These are phyloP conservation scores for Drosophila cyrtoloma DNA, from an alignment of 2,888 invertebrate species.

Conservation along the genomic window DNA sequence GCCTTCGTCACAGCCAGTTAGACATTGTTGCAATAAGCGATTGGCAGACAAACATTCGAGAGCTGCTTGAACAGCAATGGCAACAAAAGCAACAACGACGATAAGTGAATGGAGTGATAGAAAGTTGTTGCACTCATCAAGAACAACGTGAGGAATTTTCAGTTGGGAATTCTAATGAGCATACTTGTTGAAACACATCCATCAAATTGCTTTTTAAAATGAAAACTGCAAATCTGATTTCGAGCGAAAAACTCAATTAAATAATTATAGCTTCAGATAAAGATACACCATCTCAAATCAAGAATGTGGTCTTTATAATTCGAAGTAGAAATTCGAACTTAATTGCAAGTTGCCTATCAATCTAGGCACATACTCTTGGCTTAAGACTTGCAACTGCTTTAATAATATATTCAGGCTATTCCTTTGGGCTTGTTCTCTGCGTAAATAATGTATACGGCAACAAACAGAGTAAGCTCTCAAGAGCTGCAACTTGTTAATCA, in stretches of 20 bases:
- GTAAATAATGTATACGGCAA: background rate
- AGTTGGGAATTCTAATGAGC: constrained; percentile 47
- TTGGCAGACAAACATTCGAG: constrained; percentile 54
- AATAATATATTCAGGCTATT: background rate
- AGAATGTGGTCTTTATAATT: background rate
- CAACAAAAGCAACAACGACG: background rate
- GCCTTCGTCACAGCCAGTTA: constrained; percentile 56
- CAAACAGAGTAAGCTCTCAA: background rate
- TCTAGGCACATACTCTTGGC: background rate
- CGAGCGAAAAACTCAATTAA: constrained; percentile 1
- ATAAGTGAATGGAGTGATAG: constrained; percentile 70
- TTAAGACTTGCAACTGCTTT: background rate
- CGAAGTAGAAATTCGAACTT: background rate
- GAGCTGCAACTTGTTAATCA: background rate
- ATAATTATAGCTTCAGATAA: background rate
- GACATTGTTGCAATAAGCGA: constrained; percentile 60
- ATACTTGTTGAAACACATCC: constrained; percentile 23
- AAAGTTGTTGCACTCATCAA: constrained; percentile 64
- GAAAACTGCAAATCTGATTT: background rate
- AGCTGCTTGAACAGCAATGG: constrained; percentile 4
- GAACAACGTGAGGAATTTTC: constrained; percentile 31
- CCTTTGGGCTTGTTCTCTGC: background rate
- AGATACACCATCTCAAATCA: background rate
- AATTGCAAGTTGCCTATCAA: background rate
- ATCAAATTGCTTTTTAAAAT: constrained; percentile 1